Evolutionary conservation across 64 coral and sea anemone genomes (phyloP).

Genomic region (Dendrophyllia cribrosa): DNA sequence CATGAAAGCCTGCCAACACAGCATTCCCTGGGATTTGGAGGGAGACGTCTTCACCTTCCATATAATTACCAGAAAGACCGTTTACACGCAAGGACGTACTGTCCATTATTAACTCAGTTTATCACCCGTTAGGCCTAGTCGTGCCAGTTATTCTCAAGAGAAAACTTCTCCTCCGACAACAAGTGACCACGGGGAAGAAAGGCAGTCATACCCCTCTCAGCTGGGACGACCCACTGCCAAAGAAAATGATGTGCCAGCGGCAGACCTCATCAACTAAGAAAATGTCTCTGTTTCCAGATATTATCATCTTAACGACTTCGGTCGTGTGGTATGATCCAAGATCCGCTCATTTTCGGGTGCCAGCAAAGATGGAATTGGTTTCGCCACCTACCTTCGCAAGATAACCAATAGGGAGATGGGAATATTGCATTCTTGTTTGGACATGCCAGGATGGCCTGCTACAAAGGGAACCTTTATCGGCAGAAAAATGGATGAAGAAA

Average conservation of each 20-base stretch:
- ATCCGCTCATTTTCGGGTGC: slow-evolving; percentile 56
- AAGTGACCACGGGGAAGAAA: not conserved
- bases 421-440: slow-evolving; percentile 21
- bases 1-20: slow-evolving; percentile 1
- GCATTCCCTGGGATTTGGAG: slow-evolving; percentile 5
- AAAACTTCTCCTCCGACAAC: not conserved
- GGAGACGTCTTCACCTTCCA: not conserved
- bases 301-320: slow-evolving; percentile 29
- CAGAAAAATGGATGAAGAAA: too few species aligned
- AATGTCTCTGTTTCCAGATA: slow-evolving; percentile 23
- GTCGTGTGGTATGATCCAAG: not conserved
- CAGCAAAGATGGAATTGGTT: slow-evolving; percentile 44
- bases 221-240: slow-evolving; percentile 22
- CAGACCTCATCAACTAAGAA: not conserved
- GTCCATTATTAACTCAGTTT: not conserved
- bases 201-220: not conserved
- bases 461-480: too few species aligned
- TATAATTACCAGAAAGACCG: slow-evolving; percentile 7
- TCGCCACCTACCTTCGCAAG: slow-evolving; percentile 34
- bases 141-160: not conserved
- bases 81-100: not conserved
- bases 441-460: slow-evolving; percentile 40
- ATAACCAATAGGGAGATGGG: not conserved
- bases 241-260: slow-evolving; percentile 14
- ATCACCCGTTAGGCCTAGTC: not conserved